These are phyloP conservation scores for Heteromyza rotundicornis DNA, from an alignment of 2,888 invertebrate genomes.

Conservation along the genomic window DNA sequence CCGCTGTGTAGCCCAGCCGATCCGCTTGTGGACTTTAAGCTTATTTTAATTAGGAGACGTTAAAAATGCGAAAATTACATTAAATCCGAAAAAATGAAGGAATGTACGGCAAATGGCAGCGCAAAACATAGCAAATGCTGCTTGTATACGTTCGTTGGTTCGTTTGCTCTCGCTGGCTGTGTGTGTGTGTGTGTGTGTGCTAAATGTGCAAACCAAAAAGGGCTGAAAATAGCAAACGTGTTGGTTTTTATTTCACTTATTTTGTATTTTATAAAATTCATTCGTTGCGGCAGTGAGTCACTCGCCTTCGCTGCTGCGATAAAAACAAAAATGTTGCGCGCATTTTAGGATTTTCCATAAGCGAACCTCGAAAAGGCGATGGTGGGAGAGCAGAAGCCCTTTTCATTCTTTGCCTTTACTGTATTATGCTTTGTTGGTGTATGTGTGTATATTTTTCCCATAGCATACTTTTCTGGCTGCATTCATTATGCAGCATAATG, in stretches of 20 bases:
- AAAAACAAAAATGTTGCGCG: constrained; percentile 39
- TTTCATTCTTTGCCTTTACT: neutral
- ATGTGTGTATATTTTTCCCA: too few relatives aligned
- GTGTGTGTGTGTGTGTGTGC: too few relatives aligned
- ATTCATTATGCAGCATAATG: constrained; percentile 53
- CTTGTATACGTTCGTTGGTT: too few relatives aligned
- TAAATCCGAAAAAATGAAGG: constrained; percentile 29
- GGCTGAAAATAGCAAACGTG: neutral
- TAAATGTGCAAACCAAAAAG: neutral
- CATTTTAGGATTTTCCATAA: constrained; percentile 49
- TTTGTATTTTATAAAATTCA: too few relatives aligned
- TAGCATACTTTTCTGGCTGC: constrained; percentile 32
- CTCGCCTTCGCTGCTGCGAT: constrained; percentile 11
- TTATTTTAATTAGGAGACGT: constrained; percentile 55
- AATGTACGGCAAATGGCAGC: constrained; percentile 18
- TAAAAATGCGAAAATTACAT: constrained; percentile 47
- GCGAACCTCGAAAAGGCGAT: constrained; percentile 7
- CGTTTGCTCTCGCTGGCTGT: too few relatives aligned
- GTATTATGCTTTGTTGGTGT: constrained; percentile 46
- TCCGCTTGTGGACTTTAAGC: constrained; percentile 45
- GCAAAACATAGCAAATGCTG: too few relatives aligned
- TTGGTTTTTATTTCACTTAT: neutral
- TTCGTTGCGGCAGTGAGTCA: neutral
- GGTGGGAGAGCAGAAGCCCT: neutral
- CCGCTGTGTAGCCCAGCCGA: neutral